Conservation (phyloP, 2,888 invertebrate species). For the Cremastinae sp. region DNA sequence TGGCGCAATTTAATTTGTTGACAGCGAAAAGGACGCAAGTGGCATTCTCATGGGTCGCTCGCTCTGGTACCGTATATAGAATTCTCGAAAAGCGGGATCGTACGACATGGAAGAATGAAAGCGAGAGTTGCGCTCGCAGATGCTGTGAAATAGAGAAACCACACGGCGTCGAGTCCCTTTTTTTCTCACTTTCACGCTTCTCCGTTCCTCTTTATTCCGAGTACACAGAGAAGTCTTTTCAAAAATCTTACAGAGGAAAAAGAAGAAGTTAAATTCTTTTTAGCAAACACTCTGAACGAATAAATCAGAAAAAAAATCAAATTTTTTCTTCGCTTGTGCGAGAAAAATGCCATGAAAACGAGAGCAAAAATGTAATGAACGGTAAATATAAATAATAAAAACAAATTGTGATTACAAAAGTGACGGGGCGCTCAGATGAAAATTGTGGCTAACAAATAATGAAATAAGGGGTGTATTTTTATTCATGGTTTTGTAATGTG, state of each 20-base stretch:
- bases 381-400: background rate
- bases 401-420: background rate
- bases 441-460: background rate
- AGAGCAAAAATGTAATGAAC: too few relatives aligned
- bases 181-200: background rate
- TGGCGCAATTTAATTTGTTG: background rate
- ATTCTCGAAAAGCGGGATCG: slow-evolving; percentile 50
- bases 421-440: background rate
- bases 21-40: background rate
- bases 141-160: slow-evolving; percentile 36
- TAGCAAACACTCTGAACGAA: too few relatives aligned
- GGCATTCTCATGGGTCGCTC: background rate
- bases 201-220: slow-evolving; percentile 26
- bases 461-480: slow-evolving; percentile 2
- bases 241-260: slow-evolving; percentile 17
- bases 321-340: too few relatives aligned
- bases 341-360: too few relatives aligned
- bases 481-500: slow-evolving; percentile 8
- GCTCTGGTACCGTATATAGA: background rate
- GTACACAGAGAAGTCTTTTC: slow-evolving; percentile 17
- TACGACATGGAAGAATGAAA: slow-evolving; percentile 45
- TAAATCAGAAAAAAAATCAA: too few relatives aligned
- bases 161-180: slow-evolving; percentile 4
- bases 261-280: background rate
- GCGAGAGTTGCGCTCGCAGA: slow-evolving; percentile 15